A percentile compares a stretch with the other conserved stretches of the same genome.
Evolutionary conservation across 2,797 vertebrate species (phyloP).

Genomic region (Melanotaenia parkinsoni): DNA sequence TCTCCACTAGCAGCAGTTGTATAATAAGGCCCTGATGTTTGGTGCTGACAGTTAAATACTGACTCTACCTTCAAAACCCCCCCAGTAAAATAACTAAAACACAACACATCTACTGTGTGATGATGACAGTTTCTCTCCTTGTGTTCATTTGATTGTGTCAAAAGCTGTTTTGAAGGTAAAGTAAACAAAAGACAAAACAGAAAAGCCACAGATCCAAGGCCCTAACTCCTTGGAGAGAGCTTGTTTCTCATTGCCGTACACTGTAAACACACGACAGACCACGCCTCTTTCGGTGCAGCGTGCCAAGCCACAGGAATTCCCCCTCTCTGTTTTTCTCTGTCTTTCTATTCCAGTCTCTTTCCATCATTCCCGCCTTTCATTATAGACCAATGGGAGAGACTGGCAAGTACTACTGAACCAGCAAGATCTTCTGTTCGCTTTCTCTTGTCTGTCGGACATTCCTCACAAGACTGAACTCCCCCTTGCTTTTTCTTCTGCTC

Average conservation of each 20-base stretch:
- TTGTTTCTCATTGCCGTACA: slow-evolving; percentile 78
- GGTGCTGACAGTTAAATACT: slow-evolving; percentile 57
- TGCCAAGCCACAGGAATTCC: slow-evolving; percentile 87
- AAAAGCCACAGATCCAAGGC: slow-evolving; percentile 65
- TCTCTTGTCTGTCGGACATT: slow-evolving; percentile 64
- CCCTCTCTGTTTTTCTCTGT: slow-evolving; percentile 72
- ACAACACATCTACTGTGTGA: slow-evolving; percentile 14
- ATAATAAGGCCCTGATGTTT: slow-evolving; percentile 62
- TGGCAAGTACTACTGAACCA: slow-evolving; percentile 63
- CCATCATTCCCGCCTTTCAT: slow-evolving; percentile 80
- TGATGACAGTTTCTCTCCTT: slow-evolving; percentile 37
- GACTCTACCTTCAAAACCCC: slow-evolving; percentile 54
- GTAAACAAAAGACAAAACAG: slow-evolving; percentile 51
- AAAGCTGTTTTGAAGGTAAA: slow-evolving; percentile 48
- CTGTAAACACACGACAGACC: slow-evolving; percentile 79
- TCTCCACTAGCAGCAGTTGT: slow-evolving; percentile 42
- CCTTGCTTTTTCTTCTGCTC: slow-evolving; percentile 26
- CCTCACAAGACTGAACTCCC: slow-evolving; percentile 47
- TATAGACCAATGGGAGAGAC: slow-evolving; percentile 69
- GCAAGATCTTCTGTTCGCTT: slow-evolving; percentile 52
- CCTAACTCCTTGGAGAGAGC: slow-evolving; percentile 64
- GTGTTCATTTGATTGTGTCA: slow-evolving; percentile 56
- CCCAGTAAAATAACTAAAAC: slow-evolving; percentile 39
- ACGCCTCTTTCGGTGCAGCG: slow-evolving; percentile 73
- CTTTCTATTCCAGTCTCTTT: slow-evolving; percentile 74